Evolutionary conservation across 2,888 invertebrate species (phyloP), one percentile per base, ranked within the genome.

Genomic region (Leptopilina myrica): DNA sequence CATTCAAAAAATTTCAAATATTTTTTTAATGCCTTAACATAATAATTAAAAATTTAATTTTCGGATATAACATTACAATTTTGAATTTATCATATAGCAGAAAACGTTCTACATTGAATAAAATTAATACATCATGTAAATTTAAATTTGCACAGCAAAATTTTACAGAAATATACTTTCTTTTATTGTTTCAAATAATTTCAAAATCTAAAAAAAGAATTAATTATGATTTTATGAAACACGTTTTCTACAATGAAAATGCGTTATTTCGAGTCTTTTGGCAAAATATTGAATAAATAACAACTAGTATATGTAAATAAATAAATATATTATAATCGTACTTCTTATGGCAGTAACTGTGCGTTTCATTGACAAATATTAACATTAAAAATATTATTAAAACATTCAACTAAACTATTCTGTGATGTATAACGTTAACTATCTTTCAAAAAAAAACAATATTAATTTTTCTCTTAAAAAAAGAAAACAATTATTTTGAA

Each of bases 121-220:
- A 46, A 46, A 9, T 33, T 4, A 33, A 2, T 33, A 33, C 0
- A 7, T 46, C 1, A 7, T 46, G 46, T 56, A 53, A n/a, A 20
- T 69, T 26, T 69, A 15, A 20, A 69, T 69, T 53, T 46, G 46
- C 46, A 69, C 49, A 20, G 33, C 53, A 56, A 73, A 56, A 73
- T n/a, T 73, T 20, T n/a, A 73, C 78, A 84, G 84, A 84, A 84
- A 83, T 84, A 84, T 81, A 84, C 66, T 81, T 83, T 81, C 49
- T 76, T 76, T 79, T 78, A 78, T 26, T 33, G 46, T 77, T 78
- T 75, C 79, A 77, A 75, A 83, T 78, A 76, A 20, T 40, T 76
- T 14, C 15, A 67, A 67, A 12, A 49, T 2, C 2, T 62, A 20
- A 9, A 6, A 56, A 9, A 14, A 8, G 76, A 20, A 43, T 65